Conservation (phyloP, 2,113 vertebrate genomes). For the Stegastes partitus region DNA sequence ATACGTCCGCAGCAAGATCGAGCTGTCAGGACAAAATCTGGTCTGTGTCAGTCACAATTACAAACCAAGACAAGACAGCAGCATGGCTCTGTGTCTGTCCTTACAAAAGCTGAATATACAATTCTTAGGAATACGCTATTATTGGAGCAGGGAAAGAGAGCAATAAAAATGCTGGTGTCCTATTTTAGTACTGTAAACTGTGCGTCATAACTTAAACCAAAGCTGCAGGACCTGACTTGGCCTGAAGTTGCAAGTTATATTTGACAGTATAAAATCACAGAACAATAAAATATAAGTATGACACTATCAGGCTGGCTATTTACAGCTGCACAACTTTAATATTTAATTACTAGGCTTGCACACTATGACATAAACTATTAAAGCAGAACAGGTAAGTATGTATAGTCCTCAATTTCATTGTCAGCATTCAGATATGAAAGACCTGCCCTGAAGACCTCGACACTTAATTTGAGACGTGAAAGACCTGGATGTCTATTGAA, state of each 20-base stretch:
- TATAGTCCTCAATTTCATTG: neutral
- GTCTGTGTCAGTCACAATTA: conserved; percentile 46
- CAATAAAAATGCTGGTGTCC: neutral
- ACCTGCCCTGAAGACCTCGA: neutral
- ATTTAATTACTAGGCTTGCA: neutral
- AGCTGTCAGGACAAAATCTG: conserved; percentile 67
- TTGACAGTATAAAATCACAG: neutral
- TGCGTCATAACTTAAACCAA: conserved; percentile 7
- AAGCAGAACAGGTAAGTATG: neutral
- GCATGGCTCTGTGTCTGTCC: neutral
- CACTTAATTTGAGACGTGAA: neutral
- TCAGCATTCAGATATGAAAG: neutral
- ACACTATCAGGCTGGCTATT: neutral
- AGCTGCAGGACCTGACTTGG: neutral
- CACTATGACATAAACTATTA: neutral
- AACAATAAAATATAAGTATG: neutral
- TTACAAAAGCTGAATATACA: neutral
- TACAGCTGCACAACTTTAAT: neutral
- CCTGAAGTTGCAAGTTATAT: neutral
- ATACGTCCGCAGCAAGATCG: conserved; percentile 62
- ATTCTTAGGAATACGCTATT: neutral
- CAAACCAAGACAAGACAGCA: conserved; percentile 36
- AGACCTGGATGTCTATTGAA: neutral
- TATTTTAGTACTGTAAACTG: neutral
- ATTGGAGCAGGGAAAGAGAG: neutral